A percentile compares a stretch with the other conserved stretches of the same genome.
Evolutionary conservation across 2,888 invertebrate genomes (phyloP).

Genomic region (Trichopria drosophilae): DNA sequence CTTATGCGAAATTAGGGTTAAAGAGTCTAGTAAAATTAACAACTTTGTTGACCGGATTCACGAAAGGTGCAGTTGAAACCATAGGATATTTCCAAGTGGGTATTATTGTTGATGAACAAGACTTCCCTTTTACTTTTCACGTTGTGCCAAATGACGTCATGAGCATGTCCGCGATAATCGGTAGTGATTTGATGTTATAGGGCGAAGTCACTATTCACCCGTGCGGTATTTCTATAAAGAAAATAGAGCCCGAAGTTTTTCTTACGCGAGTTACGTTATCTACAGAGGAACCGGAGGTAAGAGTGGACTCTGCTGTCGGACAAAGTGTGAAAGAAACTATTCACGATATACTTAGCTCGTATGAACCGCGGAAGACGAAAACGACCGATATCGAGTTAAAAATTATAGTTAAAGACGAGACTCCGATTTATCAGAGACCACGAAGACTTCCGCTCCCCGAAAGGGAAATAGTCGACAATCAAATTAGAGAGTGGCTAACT

Average conservation of each 20-base stretch:
- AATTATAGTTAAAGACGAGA: constrained; percentile 21
- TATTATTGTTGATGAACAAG: constrained; percentile 3
- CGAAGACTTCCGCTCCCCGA: constrained; percentile 16
- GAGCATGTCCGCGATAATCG: constrained; percentile 5
- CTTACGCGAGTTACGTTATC: constrained; percentile 3
- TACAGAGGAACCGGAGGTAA: too few species aligned
- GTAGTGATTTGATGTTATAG: constrained; percentile 4
- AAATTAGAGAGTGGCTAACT: constrained; percentile 27
- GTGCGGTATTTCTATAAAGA: constrained; percentile 9
- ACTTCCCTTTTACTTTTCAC: constrained; percentile 7
- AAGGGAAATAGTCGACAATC: constrained; percentile 18
- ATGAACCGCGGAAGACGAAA: constrained; percentile 3
- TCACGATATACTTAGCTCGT: constrained; percentile 12
- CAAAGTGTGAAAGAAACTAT: constrained; percentile 15
- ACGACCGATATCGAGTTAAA: constrained; percentile 10
- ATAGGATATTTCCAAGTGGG: constrained; percentile 9
- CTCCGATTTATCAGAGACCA: constrained; percentile 9
- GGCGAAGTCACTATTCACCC: constrained; percentile 15
- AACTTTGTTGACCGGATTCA: background rate
- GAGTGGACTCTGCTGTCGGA: constrained; percentile 2
- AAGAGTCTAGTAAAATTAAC: background rate
- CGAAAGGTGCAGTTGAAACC: constrained; percentile 3
- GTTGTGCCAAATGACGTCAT: constrained; percentile 8
- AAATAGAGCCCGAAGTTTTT: constrained; percentile 8
- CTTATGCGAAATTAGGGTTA: background rate